Base-by-base conservation (phyloP, 1,140 invertebrate species). In the Nomia melanderi region DNA sequence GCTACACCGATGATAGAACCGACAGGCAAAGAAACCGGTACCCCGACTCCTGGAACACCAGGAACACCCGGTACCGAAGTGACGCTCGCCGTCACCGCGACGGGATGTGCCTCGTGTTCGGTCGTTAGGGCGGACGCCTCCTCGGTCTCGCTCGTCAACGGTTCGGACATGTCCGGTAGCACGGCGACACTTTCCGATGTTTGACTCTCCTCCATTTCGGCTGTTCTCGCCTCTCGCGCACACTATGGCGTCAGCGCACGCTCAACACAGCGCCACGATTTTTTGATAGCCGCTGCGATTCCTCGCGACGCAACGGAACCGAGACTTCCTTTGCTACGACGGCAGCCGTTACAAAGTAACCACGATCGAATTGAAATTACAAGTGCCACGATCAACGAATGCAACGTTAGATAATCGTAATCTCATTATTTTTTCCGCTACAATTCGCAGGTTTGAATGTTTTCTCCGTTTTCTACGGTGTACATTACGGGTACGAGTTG, bases 11-110 rank as follows among this genome's bases (percentile, higher is more conserved):
- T 96, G 83, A 97, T 94, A 31, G 96, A 96, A 63, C 95, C 95
- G 69, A 96, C 96, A 25, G 96, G 96, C 83, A 97, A 89, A 53
- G 95, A 95, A 60, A 96, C 96, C 56, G 96, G 95, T 50, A 96
- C 95, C 17, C 94, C 94, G 50, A 94, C 93, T 64, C 93, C 92
- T 59, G 89, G 85, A 64, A 91, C 90, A 67, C 85, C 85, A 41
- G 88, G n/a, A 25, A 91, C 86, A 63, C 88, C 85, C 64, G 85
- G 73, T 23, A 90, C 86, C 20, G 90, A 78, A 44, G 90, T 72
- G 14, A 91, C 88, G 67, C 83, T 90, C 27, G 86, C 82, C 25
- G 90, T 85, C 44, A 92, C 91, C 59, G 90, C 87, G 31, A 91
- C 89, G 59, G 92, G 91, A 90, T 91, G 92, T 70, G 89, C 91